phyloP scores from a whole-genome alignment of 2,113 vertebrate genomes.

The Felis chaus region DNA sequence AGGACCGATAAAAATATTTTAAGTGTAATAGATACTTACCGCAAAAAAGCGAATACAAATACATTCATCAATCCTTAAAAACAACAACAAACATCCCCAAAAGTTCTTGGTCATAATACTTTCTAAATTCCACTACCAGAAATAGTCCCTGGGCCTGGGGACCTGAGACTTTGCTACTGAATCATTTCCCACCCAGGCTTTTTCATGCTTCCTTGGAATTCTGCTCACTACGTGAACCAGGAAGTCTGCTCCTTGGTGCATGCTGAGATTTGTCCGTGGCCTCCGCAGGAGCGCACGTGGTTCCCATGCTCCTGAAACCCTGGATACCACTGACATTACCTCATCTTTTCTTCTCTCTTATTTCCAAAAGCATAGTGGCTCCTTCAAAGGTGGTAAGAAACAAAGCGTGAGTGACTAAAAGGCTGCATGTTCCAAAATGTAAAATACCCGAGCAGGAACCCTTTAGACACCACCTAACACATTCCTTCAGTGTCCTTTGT shows the following conservation, averaged over 20 bases:
- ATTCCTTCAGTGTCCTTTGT: neutral
- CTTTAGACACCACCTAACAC: neutral
- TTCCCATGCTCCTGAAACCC: neutral
- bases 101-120: neutral
- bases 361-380: neutral
- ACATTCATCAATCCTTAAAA: neutral
- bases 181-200: neutral
- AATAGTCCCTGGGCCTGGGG: neutral
- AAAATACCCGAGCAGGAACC: neutral
- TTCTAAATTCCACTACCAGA: neutral
- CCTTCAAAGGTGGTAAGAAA: neutral
- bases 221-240: neutral
- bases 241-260: neutral
- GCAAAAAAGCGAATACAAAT: neutral
- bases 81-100: neutral
- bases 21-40: neutral
- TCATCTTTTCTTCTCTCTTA: neutral
- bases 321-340: neutral
- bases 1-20: neutral
- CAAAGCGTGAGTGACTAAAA: neutral
- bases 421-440: neutral
- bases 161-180: neutral
- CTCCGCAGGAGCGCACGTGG: fast-evolving
- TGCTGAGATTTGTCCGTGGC: neutral
- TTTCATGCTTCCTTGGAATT: neutral